Evolutionary conservation across 1,140 invertebrate species (phyloP), one percentile per base, ranked within the genome.

Genomic region (Papilio glaucus): DNA sequence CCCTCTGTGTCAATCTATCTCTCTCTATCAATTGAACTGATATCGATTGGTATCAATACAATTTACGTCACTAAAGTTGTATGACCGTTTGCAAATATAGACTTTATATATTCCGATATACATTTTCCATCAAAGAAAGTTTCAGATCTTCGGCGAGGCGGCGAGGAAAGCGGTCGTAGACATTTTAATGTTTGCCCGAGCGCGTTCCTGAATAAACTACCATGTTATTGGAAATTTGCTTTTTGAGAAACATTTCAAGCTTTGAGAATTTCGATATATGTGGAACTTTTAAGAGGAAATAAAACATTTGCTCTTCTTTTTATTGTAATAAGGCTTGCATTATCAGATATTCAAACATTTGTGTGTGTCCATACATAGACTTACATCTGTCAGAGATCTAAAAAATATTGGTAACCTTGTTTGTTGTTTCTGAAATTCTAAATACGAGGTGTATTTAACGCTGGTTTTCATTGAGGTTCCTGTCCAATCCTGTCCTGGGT

Each of bases 211-310:
- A 57, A 57, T 57, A 57, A 57, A 57, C 49, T 24, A 24, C 21
- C 49, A 24, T 57, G 49, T 57, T 57, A 57, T 57, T 57, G 49
- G 49, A 57, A 57, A 57, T 57, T 57, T 57, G 21, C 49, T 57
- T 12, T 57, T 57, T 24, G 49, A 57, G 9, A 12, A 57, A 57
- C 49, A 57, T 57, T 57, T 26, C 21, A 57, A 24, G 21, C 49
- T 57, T 57, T 26, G 18, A 57, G 49, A 26, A 57, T 24, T 24
- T 33, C 21, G 18, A 57, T 24, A 12, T 21, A 2, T 24, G 2
- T 26, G 18, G 10, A 24, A 57, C 7, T 24, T 26, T 26, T 24
- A 57, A 57, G 24, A 26, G 12, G 12, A 13, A 39, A 39, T 39
- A 12, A 49, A 10, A 5, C 18, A 21, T 49, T 2, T 8, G 18